These are phyloP conservation scores for Platyscapa corneri DNA, from an alignment of 1,140 invertebrate species.

Conservation along the genomic window DNA sequence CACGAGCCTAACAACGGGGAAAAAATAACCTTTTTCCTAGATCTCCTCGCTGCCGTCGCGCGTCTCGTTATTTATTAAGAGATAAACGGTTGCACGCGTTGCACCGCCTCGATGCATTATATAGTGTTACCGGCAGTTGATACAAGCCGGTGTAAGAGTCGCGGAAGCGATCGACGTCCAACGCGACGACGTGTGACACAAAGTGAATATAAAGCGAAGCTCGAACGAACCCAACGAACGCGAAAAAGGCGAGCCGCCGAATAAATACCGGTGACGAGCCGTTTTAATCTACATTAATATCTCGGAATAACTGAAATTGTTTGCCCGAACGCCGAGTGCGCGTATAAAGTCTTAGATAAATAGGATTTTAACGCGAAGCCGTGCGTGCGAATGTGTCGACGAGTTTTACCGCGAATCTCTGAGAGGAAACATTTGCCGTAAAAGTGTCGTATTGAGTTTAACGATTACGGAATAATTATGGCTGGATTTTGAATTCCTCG, in stretches of 20 bases:
- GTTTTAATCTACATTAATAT: no score
- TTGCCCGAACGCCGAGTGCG: no score
- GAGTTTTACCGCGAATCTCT: not conserved
- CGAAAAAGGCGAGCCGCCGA: not conserved
- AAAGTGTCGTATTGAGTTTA: not conserved
- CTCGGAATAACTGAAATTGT: no score
- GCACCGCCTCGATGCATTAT: no score
- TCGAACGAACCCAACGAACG: not conserved
- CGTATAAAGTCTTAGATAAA: no score
- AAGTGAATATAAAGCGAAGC: no score
- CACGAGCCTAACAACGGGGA: no score
- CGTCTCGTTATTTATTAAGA: not conserved
- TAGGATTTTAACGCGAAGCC: no score
- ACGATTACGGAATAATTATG: not conserved
- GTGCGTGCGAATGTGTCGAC: no score
- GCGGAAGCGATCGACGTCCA: not conserved
- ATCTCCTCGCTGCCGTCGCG: conserved; percentile 11
- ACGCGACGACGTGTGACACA: not conserved
- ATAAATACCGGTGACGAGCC: not conserved
- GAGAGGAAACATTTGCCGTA: not conserved
- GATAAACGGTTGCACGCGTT: no score
- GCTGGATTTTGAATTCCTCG: not conserved
- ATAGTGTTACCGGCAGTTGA: no score
- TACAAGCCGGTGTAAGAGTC: not conserved
- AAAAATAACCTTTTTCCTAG: no score